These are phyloP conservation scores for Nebria ingens DNA, from an alignment of 1,140 invertebrate genomes.

Conservation along the genomic window DNA sequence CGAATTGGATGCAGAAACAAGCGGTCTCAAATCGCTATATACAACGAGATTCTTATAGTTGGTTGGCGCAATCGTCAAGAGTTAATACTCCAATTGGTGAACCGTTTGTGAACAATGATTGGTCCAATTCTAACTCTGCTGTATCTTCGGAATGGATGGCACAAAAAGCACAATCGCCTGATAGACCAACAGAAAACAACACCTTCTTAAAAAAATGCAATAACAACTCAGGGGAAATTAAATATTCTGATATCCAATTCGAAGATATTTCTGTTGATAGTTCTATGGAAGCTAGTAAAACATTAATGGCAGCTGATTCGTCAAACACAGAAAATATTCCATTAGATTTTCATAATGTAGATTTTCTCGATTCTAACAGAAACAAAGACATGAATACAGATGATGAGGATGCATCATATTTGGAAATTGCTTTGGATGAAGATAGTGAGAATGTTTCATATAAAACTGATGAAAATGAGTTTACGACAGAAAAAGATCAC, in stretches of 20 bases:
- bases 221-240: background rate
- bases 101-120: constrained; percentile 25
- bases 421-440: background rate
- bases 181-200: background rate
- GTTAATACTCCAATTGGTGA: constrained; percentile 26
- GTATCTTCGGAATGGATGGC: constrained; percentile 14
- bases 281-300: constrained; percentile 5
- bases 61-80: background rate
- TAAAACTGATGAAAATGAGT: background rate
- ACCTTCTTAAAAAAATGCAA: background rate
- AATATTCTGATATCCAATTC: constrained; percentile 9
- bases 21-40: background rate
- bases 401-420: background rate
- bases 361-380: background rate
- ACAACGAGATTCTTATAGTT: constrained; percentile 5
- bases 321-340: background rate
- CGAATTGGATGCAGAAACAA: constrained; percentile 19
- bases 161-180: background rate
- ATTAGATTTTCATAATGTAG: constrained; percentile 1
- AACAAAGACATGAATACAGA: background rate
- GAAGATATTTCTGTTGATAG: constrained; percentile 16
- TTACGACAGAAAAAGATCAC: background rate
- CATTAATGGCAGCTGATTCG: background rate
- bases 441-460: background rate
- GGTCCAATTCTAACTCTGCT: constrained; percentile 25